Conservation (phyloP, 2,888 invertebrate genomes). For the Euclidia mi region DNA sequence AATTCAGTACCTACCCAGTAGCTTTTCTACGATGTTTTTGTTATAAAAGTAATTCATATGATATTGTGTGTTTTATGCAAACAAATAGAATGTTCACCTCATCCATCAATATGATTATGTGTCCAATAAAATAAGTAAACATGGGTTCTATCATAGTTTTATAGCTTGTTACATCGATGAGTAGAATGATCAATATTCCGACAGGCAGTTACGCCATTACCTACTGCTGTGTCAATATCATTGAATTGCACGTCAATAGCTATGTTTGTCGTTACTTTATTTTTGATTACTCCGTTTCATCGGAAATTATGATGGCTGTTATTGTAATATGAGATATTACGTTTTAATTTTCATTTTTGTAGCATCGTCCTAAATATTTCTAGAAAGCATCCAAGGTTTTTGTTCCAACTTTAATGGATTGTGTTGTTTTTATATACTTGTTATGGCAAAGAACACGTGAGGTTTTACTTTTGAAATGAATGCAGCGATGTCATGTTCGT, state of each 20-base stretch:
- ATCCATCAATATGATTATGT: conserved; percentile 10
- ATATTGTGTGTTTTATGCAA: too few relatives aligned
- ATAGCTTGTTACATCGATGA: conserved; percentile 9
- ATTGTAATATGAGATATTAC: conserved; percentile 5
- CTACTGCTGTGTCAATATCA: conserved; percentile 34
- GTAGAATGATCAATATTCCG: conserved; percentile 23
- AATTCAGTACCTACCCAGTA: too few relatives aligned
- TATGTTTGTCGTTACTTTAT: conserved; percentile 24
- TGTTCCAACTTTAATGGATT: too few relatives aligned
- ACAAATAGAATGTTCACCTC: background rate
- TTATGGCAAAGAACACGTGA: too few relatives aligned
- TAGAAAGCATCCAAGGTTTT: too few relatives aligned
- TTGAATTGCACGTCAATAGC: conserved; percentile 35
- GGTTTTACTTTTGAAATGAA: too few relatives aligned
- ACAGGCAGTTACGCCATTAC: conserved; percentile 37
- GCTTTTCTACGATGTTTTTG: too few relatives aligned
- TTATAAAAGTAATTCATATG: too few relatives aligned
- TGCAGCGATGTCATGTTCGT: too few relatives aligned
- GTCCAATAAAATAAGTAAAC: conserved; percentile 6
- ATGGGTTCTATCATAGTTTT: conserved; percentile 15
- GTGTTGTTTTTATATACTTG: too few relatives aligned
- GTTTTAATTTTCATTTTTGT: conserved; percentile 8
- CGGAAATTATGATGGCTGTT: conserved; percentile 6
- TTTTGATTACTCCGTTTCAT: conserved; percentile 30
- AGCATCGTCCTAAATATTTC: background rate